phyloP scores from a whole-genome alignment of 2,113 vertebrate species.

The Bubo blakistoni region DNA sequence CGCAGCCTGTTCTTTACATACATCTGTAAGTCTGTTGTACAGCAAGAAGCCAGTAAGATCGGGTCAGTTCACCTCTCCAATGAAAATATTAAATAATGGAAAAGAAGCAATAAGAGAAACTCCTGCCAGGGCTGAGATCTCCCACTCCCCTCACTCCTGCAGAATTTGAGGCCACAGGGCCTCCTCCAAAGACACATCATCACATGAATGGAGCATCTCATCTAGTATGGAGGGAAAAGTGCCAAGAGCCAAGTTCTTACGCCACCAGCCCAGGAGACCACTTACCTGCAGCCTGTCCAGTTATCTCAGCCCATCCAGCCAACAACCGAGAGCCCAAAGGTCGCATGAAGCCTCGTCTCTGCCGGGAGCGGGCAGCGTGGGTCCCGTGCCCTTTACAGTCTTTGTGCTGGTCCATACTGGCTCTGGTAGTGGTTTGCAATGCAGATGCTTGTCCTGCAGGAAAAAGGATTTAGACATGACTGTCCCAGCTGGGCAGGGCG shows the following conservation, averaged over 20 bases:
- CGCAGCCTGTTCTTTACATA: background rate
- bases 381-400: background rate
- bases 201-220: background rate
- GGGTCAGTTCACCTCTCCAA: background rate
- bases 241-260: background rate
- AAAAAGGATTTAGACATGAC: background rate
- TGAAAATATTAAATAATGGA: background rate
- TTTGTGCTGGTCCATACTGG: background rate
- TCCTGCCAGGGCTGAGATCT: background rate
- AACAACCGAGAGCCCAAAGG: rapidly evolving
- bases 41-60: background rate
- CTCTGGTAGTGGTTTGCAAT: background rate
- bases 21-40: background rate
- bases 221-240: background rate
- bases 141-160: background rate
- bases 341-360: background rate
- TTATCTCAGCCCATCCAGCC: background rate
- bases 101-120: background rate
- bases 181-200: background rate
- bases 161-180: background rate
- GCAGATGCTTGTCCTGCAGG: background rate
- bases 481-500: background rate
- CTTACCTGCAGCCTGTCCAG: background rate
- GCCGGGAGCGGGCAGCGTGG: rapidly evolving
- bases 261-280: background rate